Evolutionary conservation across 2,797 vertebrate genomes (phyloP), one percentile per base, ranked within the genome.

Genomic region (Microctenopoma lineatum): DNA sequence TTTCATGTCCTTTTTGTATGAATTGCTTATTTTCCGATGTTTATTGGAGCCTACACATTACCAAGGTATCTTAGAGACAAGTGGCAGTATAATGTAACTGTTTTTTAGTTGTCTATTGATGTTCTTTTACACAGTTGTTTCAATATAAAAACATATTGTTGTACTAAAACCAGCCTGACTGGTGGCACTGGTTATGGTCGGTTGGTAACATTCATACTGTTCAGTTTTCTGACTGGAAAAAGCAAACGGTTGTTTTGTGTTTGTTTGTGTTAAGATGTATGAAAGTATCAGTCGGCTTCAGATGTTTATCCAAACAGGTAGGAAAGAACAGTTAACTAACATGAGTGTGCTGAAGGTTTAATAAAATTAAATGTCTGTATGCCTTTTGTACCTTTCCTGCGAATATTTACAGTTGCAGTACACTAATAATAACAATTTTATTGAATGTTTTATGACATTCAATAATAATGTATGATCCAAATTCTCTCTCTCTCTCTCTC

Each of bases 321-420:
- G 12, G 48, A 70, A 73, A 42, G 67, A 72, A 57, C 32, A 54
- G 66, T 64, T 46, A 52, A 65, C 52, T 53, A 68, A 78, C 13
- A 5, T 56, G 45, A 63, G 34, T 47, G 58, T 64, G 67, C 57
- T 45, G 58, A 75, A 77, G 66, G 59, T 79, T 80, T 79, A 63
- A 26, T 62, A 46, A 62, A 61, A 65, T 50, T 11, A 64, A 75
- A 65, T 64, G 48, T 70, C 41, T 68, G 66, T 79, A 46, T 78
- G 59, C 81, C 14, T 79, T 85, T 88, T 81, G 55, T 80, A 81
- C 62, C 71, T 71, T 75, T 70, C 26, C 61, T 79, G 74, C 90
- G 77, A 80, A 79, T 81, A 62, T 73, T 74, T 83, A 59, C 59
- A 54, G 56, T 68, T 68, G 52, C 84, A 52, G 36, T 34, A 60